phyloP scores from a whole-genome alignment of 2,888 invertebrate genomes.

The Aricia artaxerxes region DNA sequence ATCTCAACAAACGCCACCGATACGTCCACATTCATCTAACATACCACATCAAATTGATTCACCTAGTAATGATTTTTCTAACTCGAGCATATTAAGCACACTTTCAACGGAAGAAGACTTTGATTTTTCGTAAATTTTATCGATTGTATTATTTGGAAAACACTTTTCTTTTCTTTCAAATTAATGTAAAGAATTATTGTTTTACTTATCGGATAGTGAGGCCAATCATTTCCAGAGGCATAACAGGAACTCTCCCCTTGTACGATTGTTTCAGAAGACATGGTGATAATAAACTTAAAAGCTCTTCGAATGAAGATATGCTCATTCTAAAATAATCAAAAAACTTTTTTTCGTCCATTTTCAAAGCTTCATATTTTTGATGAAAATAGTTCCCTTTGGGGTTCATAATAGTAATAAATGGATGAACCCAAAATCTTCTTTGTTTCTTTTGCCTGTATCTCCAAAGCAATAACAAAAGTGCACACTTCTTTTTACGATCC shows the following conservation, averaged over 20 bases:
- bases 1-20: slow-evolving; percentile 45
- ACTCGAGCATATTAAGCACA: slow-evolving; percentile 41
- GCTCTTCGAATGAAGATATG: slow-evolving; percentile 43
- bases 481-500: slow-evolving; percentile 41
- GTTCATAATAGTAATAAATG: slow-evolving; percentile 43
- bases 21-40: slow-evolving; percentile 43
- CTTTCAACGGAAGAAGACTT: slow-evolving; percentile 43
- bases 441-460: slow-evolving; percentile 43
- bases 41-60: slow-evolving; percentile 46
- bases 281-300: slow-evolving; percentile 44
- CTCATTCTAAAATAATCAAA: slow-evolving; percentile 45
- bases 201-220: slow-evolving; percentile 37
- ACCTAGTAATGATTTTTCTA: slow-evolving; percentile 43
- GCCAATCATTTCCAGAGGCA: slow-evolving; percentile 47
- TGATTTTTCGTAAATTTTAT: slow-evolving; percentile 45
- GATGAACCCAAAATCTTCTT: slow-evolving; percentile 45
- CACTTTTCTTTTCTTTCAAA: slow-evolving; percentile 41
- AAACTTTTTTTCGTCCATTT: slow-evolving; percentile 41
- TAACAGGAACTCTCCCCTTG: slow-evolving; percentile 46
- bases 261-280: slow-evolving; percentile 23
- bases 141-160: slow-evolving; percentile 44
- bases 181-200: slow-evolving; percentile 43
- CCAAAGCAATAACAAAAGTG: slow-evolving; percentile 45
- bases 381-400: slow-evolving; percentile 35
- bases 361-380: slow-evolving; percentile 38